These are phyloP conservation scores for Ascaphus truei DNA, from an alignment of 2,113 vertebrate genomes.

Conservation along the genomic window DNA sequence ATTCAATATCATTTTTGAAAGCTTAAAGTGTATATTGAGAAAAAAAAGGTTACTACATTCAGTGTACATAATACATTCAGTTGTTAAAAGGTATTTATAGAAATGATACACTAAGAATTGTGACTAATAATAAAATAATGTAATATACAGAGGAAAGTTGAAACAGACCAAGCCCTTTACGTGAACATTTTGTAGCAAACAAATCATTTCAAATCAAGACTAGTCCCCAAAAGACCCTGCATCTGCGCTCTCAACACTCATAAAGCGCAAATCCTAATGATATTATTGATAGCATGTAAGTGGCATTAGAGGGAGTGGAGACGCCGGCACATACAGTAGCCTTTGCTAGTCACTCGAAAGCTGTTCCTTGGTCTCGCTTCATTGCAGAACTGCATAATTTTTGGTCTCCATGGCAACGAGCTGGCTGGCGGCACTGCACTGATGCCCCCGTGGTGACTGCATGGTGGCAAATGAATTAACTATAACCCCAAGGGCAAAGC, in stretches of 20 bases:
- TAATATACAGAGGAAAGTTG: too few species aligned
- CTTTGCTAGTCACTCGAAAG: constrained; percentile 27
- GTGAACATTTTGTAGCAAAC: too few species aligned
- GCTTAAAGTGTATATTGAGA: too few species aligned
- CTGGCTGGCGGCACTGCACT: constrained; percentile 21
- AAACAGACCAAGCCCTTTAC: too few species aligned
- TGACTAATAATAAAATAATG: too few species aligned
- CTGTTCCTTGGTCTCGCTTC: constrained; percentile 32
- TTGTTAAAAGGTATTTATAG: too few species aligned
- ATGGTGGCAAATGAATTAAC: constrained; percentile 25
- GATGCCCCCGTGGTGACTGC: constrained; percentile 18
- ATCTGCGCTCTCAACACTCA: neutral
- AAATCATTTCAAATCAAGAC: neutral
- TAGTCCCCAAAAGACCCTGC: neutral
- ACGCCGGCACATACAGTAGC: constrained; percentile 16
- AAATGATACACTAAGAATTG: too few species aligned
- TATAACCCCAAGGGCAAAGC: neutral
- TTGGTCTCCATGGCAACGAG: constrained; percentile 17
- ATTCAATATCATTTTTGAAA: too few species aligned
- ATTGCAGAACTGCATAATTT: constrained; percentile 30
- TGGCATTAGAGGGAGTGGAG: constrained; percentile 5
- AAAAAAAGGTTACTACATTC: too few species aligned
- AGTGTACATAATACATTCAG: too few species aligned
- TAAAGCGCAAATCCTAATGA: neutral
- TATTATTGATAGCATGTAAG: constrained; percentile 22